Percentiles rank a stretch among this genome's conserved stretches.
phyloP scores from a whole-genome alignment of 2,797 vertebrate species.

The Spatula versicolor region DNA sequence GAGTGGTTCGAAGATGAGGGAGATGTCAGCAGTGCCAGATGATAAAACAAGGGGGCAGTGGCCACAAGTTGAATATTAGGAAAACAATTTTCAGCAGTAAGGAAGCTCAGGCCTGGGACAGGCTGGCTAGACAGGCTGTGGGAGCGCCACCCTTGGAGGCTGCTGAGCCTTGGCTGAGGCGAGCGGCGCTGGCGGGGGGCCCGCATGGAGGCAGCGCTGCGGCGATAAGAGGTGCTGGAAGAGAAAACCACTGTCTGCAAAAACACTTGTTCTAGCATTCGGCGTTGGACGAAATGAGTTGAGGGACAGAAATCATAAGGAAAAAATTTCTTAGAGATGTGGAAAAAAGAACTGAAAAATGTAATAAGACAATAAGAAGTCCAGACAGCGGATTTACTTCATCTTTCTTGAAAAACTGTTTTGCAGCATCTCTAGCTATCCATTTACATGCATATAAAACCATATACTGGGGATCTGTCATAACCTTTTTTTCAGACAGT shows the following conservation, averaged over 20 bases:
- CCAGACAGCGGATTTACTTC: neutral
- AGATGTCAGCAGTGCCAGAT: neutral
- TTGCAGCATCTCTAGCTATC: neutral
- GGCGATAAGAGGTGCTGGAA: constrained; percentile 53
- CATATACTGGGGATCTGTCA: neutral
- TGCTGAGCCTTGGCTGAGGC: neutral
- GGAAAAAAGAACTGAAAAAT: neutral
- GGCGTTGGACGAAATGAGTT: neutral
- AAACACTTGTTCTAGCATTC: neutral
- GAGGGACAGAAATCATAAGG: neutral
- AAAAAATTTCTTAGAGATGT: neutral
- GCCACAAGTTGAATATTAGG: neutral
- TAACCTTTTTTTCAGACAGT: neutral
- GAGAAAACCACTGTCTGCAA: constrained; percentile 22
- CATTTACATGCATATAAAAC: neutral
- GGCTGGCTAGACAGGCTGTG: constrained; percentile 49
- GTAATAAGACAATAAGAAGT: neutral
- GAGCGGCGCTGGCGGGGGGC: neutral
- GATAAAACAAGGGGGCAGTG: neutral
- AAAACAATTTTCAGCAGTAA: constrained; percentile 12
- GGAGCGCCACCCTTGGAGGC: constrained; percentile 31
- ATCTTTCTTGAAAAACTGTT: neutral
- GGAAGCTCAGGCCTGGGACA: constrained; percentile 28
- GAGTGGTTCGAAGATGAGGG: neutral
- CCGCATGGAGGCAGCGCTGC: neutral